phyloP scores from a whole-genome alignment of 2,113 vertebrate genomes.

The Misgurnus mizolepis region DNA sequence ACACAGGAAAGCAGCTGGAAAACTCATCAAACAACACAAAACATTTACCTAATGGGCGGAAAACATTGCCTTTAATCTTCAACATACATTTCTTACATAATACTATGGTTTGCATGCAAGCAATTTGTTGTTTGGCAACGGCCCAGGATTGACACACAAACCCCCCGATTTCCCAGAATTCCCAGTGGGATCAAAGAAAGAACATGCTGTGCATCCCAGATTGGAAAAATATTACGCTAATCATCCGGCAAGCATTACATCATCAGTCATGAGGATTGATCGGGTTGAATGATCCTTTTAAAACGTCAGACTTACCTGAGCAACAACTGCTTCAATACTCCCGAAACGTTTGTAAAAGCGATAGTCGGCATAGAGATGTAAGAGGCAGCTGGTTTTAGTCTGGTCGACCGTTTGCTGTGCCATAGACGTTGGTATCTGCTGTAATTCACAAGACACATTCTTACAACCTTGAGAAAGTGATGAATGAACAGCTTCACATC shows the following conservation, averaged over 20 bases:
- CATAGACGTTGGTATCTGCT: constrained; percentile 63
- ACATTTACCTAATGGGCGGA: background rate
- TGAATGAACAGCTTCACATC: constrained; percentile 56
- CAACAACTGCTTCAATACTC: constrained; percentile 74
- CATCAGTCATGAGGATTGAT: constrained; percentile 17
- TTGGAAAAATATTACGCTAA: background rate
- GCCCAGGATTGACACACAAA: constrained; percentile 2
- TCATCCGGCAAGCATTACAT: background rate
- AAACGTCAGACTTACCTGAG: constrained; percentile 71
- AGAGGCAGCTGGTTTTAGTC: constrained; percentile 76
- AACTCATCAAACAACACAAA: constrained; percentile 1
- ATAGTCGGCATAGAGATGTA: constrained; percentile 76
- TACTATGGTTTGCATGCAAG: background rate
- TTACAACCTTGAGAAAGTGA: background rate
- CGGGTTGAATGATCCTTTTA: constrained; percentile 15
- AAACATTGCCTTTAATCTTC: constrained; percentile 37
- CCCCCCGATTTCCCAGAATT: constrained; percentile 20
- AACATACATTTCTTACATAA: constrained; percentile 44
- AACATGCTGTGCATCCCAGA: constrained; percentile 23
- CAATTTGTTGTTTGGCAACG: constrained; percentile 33
- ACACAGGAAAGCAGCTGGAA: constrained; percentile 15
- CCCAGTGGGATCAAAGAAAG: background rate
- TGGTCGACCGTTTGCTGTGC: constrained; percentile 68
- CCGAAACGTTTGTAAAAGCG: constrained; percentile 76
- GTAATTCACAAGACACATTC: constrained; percentile 45